Evolutionary conservation across 2,888 invertebrate species (phyloP), one percentile per base, ranked within the genome.

Genomic region (Nesidiocoris tenuis): DNA sequence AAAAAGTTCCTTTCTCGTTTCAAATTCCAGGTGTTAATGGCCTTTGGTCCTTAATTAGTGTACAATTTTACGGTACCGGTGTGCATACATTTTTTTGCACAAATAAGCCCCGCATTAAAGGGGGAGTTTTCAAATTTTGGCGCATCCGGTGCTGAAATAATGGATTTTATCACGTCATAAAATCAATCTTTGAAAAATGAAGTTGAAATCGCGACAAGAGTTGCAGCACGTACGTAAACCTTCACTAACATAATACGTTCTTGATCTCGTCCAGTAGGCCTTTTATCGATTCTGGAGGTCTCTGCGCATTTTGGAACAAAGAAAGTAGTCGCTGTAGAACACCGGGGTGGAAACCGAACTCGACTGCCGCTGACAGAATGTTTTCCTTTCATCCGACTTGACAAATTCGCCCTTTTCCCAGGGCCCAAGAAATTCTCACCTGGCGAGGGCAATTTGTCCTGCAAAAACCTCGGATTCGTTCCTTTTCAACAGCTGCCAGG

Each of bases 151-250:
- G n/a, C n/a, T n/a, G n/a, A n/a, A n/a, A n/a, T n/a, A n/a, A n/a
- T n/a, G n/a, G n/a, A n/a, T n/a, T n/a, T n/a, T n/a, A n/a, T n/a
- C n/a, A n/a, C n/a, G n/a, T n/a, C n/a, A n/a, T n/a, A n/a, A n/a
- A n/a, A n/a, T n/a, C n/a, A n/a, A n/a, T n/a, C n/a, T n/a, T n/a
- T n/a, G 54, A 61, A 23, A 25, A 54, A 65, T 39, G 65, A 18
- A 65, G 54, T 65, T 65, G 54, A 65, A 65, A 54, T 65, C 54
- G 65, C 54, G 65, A 65, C 65, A 65, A 54, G 54, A 18, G 1
- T 9, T 2, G 19, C 39, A 65, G 65, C 65, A 54, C 39, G 65
- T 25, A 24, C n/a, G n/a, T n/a, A n/a, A n/a, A n/a, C n/a, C n/a
- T n/a, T n/a, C n/a, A n/a, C n/a, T n/a, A n/a, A n/a, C n/a, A n/a